A percentile compares a stretch with the other conserved stretches of the same genome.
Evolutionary conservation across 2,797 vertebrate genomes (phyloP).

Genomic region (Malacoctenus gilli): DNA sequence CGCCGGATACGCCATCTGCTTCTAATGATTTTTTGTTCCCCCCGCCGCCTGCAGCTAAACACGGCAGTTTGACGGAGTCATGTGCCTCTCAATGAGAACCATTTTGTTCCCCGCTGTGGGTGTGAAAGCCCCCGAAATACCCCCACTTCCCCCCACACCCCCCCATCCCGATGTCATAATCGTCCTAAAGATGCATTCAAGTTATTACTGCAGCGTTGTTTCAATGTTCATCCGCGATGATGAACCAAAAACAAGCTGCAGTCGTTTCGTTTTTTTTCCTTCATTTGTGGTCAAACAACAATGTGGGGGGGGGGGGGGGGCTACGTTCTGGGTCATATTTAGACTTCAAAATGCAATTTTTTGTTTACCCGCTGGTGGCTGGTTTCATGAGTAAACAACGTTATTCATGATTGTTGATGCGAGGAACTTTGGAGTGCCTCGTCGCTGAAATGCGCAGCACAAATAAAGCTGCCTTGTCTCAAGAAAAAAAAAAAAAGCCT

Average conservation of each 20-base stretch:
- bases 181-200: slow-evolving; percentile 2
- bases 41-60: slow-evolving; percentile 48
- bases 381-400: slow-evolving; percentile 3
- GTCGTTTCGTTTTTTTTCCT: too few relatives aligned
- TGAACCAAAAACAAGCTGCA: too few relatives aligned
- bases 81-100: slow-evolving; percentile 46
- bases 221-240: too few relatives aligned
- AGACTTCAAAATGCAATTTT: neutral
- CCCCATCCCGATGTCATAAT: slow-evolving; percentile 9
- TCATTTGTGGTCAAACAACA: too few relatives aligned
- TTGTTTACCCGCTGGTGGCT: neutral
- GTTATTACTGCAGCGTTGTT: too few relatives aligned
- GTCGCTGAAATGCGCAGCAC: too few relatives aligned
- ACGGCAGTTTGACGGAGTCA: slow-evolving; percentile 39
- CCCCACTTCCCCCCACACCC: neutral
- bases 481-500: neutral
- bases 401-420: too few relatives aligned
- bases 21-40: slow-evolving; percentile 57
- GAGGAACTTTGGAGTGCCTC: too few relatives aligned
- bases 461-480: too few relatives aligned
- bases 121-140: slow-evolving; percentile 30
- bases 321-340: slow-evolving; percentile 1
- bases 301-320: too few relatives aligned
- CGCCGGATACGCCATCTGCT: slow-evolving; percentile 54
- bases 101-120: slow-evolving; percentile 10